Evolutionary conservation across 2,797 vertebrate species (phyloP).

Genomic region (Lagodon rhomboides): DNA sequence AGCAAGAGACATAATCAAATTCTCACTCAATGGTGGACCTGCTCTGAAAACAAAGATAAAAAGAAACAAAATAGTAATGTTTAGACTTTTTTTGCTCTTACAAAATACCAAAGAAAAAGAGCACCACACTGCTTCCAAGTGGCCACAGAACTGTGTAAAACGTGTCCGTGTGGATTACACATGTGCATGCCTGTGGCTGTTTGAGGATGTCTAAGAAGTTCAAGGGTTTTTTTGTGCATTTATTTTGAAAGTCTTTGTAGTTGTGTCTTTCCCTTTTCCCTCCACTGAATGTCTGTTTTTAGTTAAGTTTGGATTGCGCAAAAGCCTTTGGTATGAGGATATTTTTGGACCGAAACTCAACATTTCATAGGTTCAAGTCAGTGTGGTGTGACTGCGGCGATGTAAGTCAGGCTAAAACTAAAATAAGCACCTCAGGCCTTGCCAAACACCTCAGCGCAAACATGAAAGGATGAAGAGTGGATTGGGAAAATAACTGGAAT

Average conservation of each 20-base stretch:
- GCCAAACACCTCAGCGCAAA: constrained; percentile 28
- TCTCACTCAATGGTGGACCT: not conserved
- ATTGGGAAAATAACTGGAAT: not conserved
- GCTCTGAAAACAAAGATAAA: not conserved
- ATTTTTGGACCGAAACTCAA: constrained; percentile 52
- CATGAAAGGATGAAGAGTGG: constrained; percentile 5
- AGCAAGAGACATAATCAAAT: not conserved
- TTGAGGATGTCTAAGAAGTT: constrained; percentile 23
- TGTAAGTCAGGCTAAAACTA: constrained; percentile 22
- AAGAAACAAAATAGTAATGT: not conserved
- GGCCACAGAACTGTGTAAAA: constrained; percentile 31
- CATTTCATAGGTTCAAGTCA: constrained; percentile 38
- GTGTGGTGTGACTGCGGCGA: constrained; percentile 41
- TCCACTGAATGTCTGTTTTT: constrained; percentile 46
- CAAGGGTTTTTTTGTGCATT: constrained; percentile 19
- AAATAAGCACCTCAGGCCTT: constrained; percentile 8
- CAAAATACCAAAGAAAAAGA: constrained; percentile 13
- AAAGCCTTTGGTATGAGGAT: constrained; percentile 48
- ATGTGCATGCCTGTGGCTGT: constrained; percentile 38
- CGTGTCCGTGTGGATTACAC: not conserved
- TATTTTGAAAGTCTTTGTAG: constrained; percentile 25
- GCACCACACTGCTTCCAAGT: constrained; percentile 7
- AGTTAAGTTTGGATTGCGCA: constrained; percentile 40
- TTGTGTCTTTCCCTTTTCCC: constrained; percentile 11
- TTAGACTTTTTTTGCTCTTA: not conserved